phyloP scores from a whole-genome alignment of 64 coral and sea anemone species.

The Acropora yongei region DNA sequence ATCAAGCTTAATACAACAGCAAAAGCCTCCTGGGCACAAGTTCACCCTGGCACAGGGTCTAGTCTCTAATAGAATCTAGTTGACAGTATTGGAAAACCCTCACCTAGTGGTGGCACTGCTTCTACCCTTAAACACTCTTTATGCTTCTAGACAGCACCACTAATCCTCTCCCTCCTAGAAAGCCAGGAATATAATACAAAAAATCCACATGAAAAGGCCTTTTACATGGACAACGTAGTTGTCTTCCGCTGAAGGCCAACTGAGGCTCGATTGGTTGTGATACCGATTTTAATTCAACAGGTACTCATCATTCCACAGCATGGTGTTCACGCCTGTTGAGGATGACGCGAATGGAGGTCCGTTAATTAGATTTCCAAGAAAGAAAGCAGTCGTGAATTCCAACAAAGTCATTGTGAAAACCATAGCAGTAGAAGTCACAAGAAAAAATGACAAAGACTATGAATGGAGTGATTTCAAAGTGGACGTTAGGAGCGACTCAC shows the following conservation, averaged over 20 bases:
- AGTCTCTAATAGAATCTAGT: no score
- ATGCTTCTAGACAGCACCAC: background rate
- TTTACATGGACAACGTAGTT: background rate
- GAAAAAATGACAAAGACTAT: conserved; percentile 53
- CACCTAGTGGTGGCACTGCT: background rate
- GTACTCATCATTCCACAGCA: background rate
- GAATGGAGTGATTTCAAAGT: conserved; percentile 59
- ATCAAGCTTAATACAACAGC: no score
- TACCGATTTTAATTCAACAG: background rate
- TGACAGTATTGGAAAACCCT: no score
- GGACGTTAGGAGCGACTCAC: conserved; percentile 8
- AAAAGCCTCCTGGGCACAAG: no score
- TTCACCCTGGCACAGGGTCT: no score
- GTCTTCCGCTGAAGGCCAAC: no score
- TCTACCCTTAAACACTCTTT: background rate
- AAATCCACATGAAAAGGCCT: background rate
- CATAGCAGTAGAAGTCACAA: conserved; percentile 36
- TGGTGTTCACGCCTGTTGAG: background rate
- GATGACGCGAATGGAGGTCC: background rate
- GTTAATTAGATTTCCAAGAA: conserved; percentile 21
- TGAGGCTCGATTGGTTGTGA: background rate
- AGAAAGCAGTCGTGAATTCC: no score
- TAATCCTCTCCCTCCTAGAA: background rate
- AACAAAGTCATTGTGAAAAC: conserved; percentile 50
- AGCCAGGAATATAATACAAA: no score